Percentiles rank a stretch among this genome's conserved stretches.
Conservation (phyloP, 2,797 vertebrate species). For the Alauda arvensis region DNA sequence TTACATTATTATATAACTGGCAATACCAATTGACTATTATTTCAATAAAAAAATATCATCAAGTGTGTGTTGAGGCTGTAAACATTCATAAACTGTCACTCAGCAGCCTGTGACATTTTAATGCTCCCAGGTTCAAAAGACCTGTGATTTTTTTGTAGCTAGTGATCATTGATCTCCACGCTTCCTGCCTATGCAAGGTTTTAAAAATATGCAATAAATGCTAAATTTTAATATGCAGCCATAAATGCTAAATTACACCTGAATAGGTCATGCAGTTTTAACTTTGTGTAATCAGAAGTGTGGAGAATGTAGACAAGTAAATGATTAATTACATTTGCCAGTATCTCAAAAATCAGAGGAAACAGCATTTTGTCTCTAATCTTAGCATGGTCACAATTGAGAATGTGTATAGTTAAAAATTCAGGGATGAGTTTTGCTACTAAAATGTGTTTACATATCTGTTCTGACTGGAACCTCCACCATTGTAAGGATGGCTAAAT, state of each 20-base stretch:
- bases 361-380: background rate
- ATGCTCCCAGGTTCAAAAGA: background rate
- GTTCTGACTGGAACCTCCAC: background rate
- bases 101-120: background rate
- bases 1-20: too few relatives aligned
- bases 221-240: too few relatives aligned
- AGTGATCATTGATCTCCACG: background rate
- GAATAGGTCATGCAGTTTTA: background rate
- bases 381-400: background rate
- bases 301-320: background rate
- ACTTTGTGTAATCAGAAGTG: background rate
- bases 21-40: background rate
- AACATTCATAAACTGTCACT: background rate
- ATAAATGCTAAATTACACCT: background rate
- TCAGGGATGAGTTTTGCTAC: background rate
- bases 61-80: background rate
- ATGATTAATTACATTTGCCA: rapidly evolving
- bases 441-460: background rate
- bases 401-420: background rate
- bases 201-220: background rate
- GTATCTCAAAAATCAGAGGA: background rate
- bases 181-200: background rate
- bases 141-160: background rate
- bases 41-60: background rate
- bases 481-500: background rate